phyloP scores from a whole-genome alignment of 1,140 invertebrate species.

The Latrodectus geometricus region DNA sequence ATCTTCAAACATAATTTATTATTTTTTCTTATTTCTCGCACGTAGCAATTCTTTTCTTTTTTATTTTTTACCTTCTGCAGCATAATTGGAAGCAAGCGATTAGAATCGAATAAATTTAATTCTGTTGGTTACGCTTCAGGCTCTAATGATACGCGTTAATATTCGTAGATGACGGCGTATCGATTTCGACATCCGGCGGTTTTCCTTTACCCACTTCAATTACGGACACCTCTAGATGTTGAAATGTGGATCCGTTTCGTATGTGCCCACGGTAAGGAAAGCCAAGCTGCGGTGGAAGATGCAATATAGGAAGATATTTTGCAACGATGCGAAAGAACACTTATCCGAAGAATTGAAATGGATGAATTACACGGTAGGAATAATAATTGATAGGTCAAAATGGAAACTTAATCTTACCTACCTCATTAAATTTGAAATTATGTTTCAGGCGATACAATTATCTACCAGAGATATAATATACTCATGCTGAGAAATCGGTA shows the following conservation, averaged over 20 bases:
- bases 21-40: too few species aligned
- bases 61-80: too few species aligned
- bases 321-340: neutral
- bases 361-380: neutral
- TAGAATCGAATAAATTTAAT: neutral
- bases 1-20: too few species aligned
- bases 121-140: neutral
- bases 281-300: too few species aligned
- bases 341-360: neutral
- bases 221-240: neutral
- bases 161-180: neutral
- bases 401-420: too few species aligned
- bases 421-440: too few species aligned
- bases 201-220: conserved; percentile 26
- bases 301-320: neutral
- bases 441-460: too few species aligned
- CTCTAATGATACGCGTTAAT: neutral
- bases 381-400: neutral
- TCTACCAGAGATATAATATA: too few species aligned
- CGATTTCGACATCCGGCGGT: conserved; percentile 27
- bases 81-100: too few species aligned
- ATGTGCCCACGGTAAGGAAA: neutral
- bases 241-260: neutral
- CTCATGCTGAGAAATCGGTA: too few species aligned
- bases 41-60: too few species aligned